Conservation (phyloP, 37 sponge, comb jelly and placozoan species). For the Agelas oroides region DNA sequence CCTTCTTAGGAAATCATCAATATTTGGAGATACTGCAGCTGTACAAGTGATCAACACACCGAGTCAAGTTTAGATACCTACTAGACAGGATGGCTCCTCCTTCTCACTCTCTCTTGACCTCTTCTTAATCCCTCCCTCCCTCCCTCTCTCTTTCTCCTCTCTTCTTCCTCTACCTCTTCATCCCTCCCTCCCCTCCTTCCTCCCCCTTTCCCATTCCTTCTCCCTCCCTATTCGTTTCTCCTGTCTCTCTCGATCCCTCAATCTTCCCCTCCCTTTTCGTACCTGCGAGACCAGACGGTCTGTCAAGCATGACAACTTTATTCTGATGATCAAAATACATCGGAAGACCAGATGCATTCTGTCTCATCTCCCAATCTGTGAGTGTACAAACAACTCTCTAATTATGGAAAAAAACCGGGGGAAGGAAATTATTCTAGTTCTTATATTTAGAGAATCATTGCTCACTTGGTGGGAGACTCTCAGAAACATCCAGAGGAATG, state of each 20-base stretch:
- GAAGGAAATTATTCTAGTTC: not conserved
- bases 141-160: no score
- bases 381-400: no score
- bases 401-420: not conserved
- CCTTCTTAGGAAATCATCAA: not conserved
- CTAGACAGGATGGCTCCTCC: not conserved
- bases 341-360: constrained; percentile 9
- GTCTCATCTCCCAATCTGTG: constrained; percentile 34
- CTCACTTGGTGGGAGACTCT: constrained; percentile 3
- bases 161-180: no score
- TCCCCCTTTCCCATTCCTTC: no score
- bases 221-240: no score
- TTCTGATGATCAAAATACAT: constrained; percentile 38
- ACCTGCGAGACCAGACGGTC: not conserved
- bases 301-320: constrained; percentile 26
- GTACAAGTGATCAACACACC: not conserved
- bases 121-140: no score
- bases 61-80: no score
- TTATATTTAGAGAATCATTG: not conserved
- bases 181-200: no score
- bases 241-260: no score
- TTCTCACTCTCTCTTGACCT: no score
- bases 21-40: not conserved
- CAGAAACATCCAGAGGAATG: not conserved
- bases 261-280: no score